Base-by-base conservation (phyloP, 2,888 invertebrate genomes). In the Sussaba pulchella region DNA sequence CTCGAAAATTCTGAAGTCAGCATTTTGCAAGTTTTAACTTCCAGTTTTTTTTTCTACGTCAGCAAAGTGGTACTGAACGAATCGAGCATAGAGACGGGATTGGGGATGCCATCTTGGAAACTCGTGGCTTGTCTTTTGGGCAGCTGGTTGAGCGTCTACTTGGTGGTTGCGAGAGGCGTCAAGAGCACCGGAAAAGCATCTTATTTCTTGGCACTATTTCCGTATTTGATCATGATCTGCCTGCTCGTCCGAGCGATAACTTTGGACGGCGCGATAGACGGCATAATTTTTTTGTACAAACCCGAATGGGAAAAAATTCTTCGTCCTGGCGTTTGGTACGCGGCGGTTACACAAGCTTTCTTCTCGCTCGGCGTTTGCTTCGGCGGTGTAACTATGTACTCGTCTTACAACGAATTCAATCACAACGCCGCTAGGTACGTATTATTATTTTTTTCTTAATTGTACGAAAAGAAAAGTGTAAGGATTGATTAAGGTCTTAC, bases 191-290 rank as follows among this genome's bases (percentile, higher is more conserved):
- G 95, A 45, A 95, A 94, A 88, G 94, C 94, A 0, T 95, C 95
- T 0, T 96, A 96, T 87, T 95, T 96, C 83, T 94, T 96, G 1
- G 96, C 96, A 0, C 89, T 96, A 19, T 95, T 95, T 86, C 95
- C 96, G 0, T 95, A 95, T 85, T 86, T 93, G 36, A 93, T 96
- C 45, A 93, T 96, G 92, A 84, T 94, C 21, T 93, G 94, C 24
- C 89, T 96, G 63, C 92, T 96, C 8, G 90, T 95, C 69, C 92
- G 95, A 71, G 94, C 95, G 0, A 92, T 94, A 0, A 94, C 95
- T 0, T 88, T 95, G 57, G 93, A 94, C 0, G 95, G 95, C 0
- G 94, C 96, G 0, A 82, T 90, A 0, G 88, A 94, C 21, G 96
- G 95, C 6, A 94, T 95, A 43, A 91, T 93, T 12, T 95, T 94